Evolutionary conservation across 2,113 vertebrate genomes (phyloP), one percentile per base, ranked within the genome.

Genomic region (Cephalopholis sonnerati): DNA sequence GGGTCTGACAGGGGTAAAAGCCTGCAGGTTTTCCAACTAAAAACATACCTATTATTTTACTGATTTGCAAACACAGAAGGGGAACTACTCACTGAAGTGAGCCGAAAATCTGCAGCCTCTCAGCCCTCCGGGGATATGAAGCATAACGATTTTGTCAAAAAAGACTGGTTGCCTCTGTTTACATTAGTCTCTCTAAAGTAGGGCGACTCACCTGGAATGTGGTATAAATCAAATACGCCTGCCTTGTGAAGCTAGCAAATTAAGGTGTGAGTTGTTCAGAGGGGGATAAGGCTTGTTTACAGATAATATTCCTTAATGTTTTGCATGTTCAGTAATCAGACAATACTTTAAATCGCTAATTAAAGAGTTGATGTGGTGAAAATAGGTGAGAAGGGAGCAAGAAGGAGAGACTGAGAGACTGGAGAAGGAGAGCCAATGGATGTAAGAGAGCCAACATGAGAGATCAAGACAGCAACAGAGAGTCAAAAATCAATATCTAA

Each of bases 401-500:
- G 2, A 39, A 57, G 12, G 29, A 51, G n/a, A 32, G 16, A 44
- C 57, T 18, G 4, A 79, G 57, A 75, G 39, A 6, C 13, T 0
- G 51, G 24, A 66, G 53, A 86, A 57, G 71, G 67, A 75, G 68
- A 83, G 15, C 27, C 39, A 18, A 68, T 57, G 63, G 81, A 77
- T 74, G 64, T 32, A 48, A 59, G 53, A 46, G 24, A 85, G 64
- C 18, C 36, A 80, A 66, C 74, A 75, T 15, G 1, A 67, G 44
- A 67, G 27, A 78, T 80, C 16, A 63, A 58, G 68, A 48, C 51
- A 27, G 78, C 69, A 79, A 74, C 59, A 76, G 58, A 62, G 58
- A 77, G 53, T 3, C 62, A 18, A 86, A 91, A 91, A 91, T 92
- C 90, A 81, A 93, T 93, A 91, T 84, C 64, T 90, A 71, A 92